Conservation (phyloP, 30 jellyfish, hydroid and myxozoan species). For the Sanderia malayensis region DNA sequence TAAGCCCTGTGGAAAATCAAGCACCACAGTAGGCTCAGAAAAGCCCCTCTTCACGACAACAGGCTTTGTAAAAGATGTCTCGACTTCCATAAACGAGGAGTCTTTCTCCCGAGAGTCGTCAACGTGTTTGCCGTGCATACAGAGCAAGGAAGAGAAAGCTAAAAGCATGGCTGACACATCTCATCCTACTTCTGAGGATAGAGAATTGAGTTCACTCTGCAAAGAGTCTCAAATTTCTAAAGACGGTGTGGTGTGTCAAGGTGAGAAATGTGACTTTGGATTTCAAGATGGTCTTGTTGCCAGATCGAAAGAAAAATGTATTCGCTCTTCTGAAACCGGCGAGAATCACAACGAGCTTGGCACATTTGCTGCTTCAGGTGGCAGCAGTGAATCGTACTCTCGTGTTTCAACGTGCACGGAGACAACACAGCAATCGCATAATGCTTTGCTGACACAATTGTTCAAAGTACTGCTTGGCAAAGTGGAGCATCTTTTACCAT, state of each 20-base stretch:
- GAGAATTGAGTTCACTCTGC: neutral
- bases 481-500: slow-evolving; percentile 40
- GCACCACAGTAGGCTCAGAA: neutral
- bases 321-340: neutral
- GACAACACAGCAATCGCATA: neutral
- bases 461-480: slow-evolving; percentile 37
- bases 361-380: neutral
- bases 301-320: neutral
- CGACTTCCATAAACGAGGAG: neutral
- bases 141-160: neutral
- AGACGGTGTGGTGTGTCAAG: neutral
- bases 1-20: too few species aligned
- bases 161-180: neutral
- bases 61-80: neutral
- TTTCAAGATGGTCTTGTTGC: neutral
- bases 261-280: slow-evolving; percentile 36
- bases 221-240: neutral
- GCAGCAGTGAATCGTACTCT: neutral
- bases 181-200: neutral
- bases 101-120: neutral
- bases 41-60: too few species aligned
- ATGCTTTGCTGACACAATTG: slow-evolving; percentile 21
- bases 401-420: slow-evolving; percentile 7
- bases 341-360: neutral
- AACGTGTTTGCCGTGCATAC: neutral